Base-by-base conservation (phyloP, 2,797 vertebrate genomes). In the Chaenodraco wilsoni region DNA sequence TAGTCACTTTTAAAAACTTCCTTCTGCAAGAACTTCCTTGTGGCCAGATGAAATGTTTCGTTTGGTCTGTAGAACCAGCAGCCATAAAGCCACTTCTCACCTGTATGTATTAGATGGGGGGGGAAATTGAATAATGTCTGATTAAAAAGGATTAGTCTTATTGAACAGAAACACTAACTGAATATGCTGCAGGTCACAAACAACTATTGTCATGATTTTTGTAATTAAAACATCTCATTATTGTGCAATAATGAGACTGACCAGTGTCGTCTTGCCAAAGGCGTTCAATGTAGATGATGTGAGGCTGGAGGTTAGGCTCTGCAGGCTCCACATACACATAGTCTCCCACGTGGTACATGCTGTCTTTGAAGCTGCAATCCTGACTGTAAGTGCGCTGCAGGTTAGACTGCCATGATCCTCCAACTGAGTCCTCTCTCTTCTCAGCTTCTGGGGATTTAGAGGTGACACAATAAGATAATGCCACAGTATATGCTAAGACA, bases 1-100 rank as follows among this genome's bases (percentile, higher is more conserved):
- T 98, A 99, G 88, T 99, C 97, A 15, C 98, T 99, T 92, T 99
- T 99, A 87, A 99, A 99, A 83, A 99, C 97, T 91, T 99, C 98
- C 77, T 99, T 99, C 91, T 99, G 96, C 90, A 99, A 89, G 92
- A 99, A 99, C 89, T 99, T 99, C 72, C 98, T 94, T 60, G 98
- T 99, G 65, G 98, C 97, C 3, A 99, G 94, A 87, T 99, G 98
- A 87, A 99, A 99, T 0, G 98, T 99, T 94, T 99, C 98, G 77
- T 96, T 99, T 73, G 98, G 98, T 74, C 98, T 94, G 93, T 99
- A 99, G 94, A 99, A 99, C 98, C 98, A 99, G 92, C 97, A 98
- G 78, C 98, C 98, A 8, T 98, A 99, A 49, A 99, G 89, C 98
- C 98, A 99, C 71, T 99, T 98, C 90, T 99, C 98, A 69, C 98